Evolutionary conservation across 2,888 invertebrate species (phyloP).

Genomic region (Trichopoda pennipes): DNA sequence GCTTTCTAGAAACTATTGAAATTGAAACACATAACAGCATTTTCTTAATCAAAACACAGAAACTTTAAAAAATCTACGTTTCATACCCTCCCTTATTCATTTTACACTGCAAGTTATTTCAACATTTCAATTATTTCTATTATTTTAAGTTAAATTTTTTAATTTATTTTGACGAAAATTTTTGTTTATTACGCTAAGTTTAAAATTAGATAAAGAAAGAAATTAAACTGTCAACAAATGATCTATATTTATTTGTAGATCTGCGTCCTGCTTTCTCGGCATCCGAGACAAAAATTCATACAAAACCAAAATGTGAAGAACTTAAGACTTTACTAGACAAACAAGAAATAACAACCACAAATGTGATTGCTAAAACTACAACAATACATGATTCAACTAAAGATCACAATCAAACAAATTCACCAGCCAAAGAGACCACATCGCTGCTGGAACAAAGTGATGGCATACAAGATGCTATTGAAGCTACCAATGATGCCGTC

Average conservation of each 20-base stretch:
- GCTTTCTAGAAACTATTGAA: neutral
- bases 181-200: constrained; percentile 15
- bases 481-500: constrained; percentile 60
- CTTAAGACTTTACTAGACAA: constrained; percentile 60
- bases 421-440: constrained; percentile 37
- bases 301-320: constrained; percentile 76
- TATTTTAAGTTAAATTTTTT: constrained; percentile 17
- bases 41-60: neutral
- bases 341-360: constrained; percentile 39
- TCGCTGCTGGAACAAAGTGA: constrained; percentile 31
- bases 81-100: constrained; percentile 32
- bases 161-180: constrained; percentile 16
- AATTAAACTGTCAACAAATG: constrained; percentile 69
- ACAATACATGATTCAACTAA: constrained; percentile 36
- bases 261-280: constrained; percentile 82
- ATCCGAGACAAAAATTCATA: constrained; percentile 79
- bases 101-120: constrained; percentile 12
- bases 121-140: neutral
- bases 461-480: constrained; percentile 70
- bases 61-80: constrained; percentile 5
- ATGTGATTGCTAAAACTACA: constrained; percentile 23
- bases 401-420: constrained; percentile 25
- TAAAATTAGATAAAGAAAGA: constrained; percentile 8
- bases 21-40: neutral
- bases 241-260: constrained; percentile 81